Base-by-base conservation (phyloP, 2,113 vertebrate species). In the Thamnaconus septentrionalis region DNA sequence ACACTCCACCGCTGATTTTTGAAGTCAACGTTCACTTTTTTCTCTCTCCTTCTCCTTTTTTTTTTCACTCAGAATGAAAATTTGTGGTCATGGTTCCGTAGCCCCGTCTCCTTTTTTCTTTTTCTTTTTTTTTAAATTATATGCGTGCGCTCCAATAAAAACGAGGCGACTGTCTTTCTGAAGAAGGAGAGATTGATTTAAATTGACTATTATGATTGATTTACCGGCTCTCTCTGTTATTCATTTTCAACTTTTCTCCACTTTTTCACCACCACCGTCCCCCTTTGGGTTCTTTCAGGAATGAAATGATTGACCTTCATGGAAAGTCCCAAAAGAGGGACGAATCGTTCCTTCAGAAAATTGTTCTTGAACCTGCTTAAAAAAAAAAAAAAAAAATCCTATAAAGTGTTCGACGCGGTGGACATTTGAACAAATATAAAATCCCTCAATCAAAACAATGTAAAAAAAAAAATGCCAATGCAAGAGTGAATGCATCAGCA, bases 11-110 rank as follows among this genome's bases (percentile, higher is more conserved):
- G 63, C 61, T 59, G 70, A 69, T 81, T 83, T 31, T 80, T 80
- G 75, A 85, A 83, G 77, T 76, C 75, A 69, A 64, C 75, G 69
- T 74, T 7, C 63, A 56, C 47, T 4, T 6, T 56, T 56, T 56
- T 66, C 60, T 76, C 66, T 42, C 44, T 50, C 5, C 48, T 49
- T 50, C 48, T 10, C n/a, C 45, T 65, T 64, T 71, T 31, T 31
- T 31, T 31, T 31, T 31, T 31, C 18, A 31, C 18, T 31, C 18
- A 31, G 73, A 59, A 74, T 57, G 59, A 62, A 9, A 78, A 71
- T 61, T 70, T 68, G 45, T 66, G 59, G 59, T 77, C 56, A 49
- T 12, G 55, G 54, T 69, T 65, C 52, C 68, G 53, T 63, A 47
- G 52, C 63, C 69, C 7, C 31, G 5, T 11, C 18, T 31, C 18